phyloP scores from a whole-genome alignment of 1,140 invertebrate genomes.

The Orussus abietinus region DNA sequence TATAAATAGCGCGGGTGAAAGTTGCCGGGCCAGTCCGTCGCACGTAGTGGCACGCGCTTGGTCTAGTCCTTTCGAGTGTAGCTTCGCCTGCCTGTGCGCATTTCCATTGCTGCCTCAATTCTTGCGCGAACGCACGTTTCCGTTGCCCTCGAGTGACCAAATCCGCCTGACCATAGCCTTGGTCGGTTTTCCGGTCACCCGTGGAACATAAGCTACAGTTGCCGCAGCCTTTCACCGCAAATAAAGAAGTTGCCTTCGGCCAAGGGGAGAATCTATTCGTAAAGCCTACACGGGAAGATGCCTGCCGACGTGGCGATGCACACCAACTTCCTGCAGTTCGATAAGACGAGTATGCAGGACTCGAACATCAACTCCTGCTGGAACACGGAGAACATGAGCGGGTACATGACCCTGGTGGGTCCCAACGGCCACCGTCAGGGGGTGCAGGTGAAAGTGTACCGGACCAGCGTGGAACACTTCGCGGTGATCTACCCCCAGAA shows the following conservation, averaged over 20 bases:
- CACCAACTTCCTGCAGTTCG: constrained; percentile 40
- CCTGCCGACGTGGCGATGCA: constrained; percentile 50
- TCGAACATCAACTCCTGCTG: constrained; percentile 48
- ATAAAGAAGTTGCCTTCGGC: not conserved
- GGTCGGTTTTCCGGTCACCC: not conserved
- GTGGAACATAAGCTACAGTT: not conserved
- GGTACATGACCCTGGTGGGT: constrained; percentile 59
- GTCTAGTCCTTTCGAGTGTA: not conserved
- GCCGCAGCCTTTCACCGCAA: not conserved
- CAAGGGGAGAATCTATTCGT: not conserved
- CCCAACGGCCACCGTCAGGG: constrained; percentile 58
- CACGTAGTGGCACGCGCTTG: constrained; percentile 6
- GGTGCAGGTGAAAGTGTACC: constrained; percentile 63
- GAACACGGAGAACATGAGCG: constrained; percentile 62
- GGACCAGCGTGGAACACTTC: constrained; percentile 65
- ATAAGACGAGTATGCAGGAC: constrained; percentile 32
- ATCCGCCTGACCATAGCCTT: not conserved
- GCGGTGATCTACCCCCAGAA: constrained; percentile 66
- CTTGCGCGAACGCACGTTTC: no score
- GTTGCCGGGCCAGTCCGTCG: constrained; percentile 21
- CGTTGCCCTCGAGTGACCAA: no score
- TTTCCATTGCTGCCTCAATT: no score
- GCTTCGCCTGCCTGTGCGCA: not conserved
- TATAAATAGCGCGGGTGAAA: constrained; percentile 31
- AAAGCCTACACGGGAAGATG: no score